These are phyloP conservation scores for Eutrigla gurnardus DNA, from an alignment of 2,797 vertebrate genomes.

Conservation along the genomic window DNA sequence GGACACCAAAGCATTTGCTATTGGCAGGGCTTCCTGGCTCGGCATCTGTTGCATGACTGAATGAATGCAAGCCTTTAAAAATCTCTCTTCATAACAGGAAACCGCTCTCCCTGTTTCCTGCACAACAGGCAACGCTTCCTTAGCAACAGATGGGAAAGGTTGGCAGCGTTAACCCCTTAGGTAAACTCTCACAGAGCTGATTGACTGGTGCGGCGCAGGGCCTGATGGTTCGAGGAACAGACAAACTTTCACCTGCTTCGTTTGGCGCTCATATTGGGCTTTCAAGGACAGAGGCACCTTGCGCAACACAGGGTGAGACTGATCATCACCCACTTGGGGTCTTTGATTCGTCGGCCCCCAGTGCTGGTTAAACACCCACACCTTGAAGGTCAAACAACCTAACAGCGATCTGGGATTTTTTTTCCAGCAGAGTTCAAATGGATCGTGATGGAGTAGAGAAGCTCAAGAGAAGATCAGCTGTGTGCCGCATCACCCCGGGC, in stretches of 20 bases:
- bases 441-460: conserved; percentile 56
- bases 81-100: conserved; percentile 99
- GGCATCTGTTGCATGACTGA: conserved; percentile 90
- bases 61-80: conserved; percentile 92
- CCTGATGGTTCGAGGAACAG: conserved; percentile 56
- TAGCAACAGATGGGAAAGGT: conserved; percentile 93
- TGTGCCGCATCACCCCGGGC: conserved; percentile 53
- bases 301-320: conserved; percentile 60
- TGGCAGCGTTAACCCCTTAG: conserved; percentile 88
- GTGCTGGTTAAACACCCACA: conserved; percentile 67
- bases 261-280: conserved; percentile 41
- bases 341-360: conserved; percentile 76
- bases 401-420: conserved; percentile 55
- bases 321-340: conserved; percentile 59
- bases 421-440: conserved; percentile 47
- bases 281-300: conserved; percentile 80
- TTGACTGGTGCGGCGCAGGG: conserved; percentile 55
- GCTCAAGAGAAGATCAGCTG: conserved; percentile 62
- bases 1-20: conserved; percentile 79
- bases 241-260: conserved; percentile 54
- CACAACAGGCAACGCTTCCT: conserved; percentile 94
- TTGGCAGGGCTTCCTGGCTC: conserved; percentile 88
- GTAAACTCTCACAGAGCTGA: conserved; percentile 59
- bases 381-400: conserved; percentile 78
- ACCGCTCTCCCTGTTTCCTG: conserved; percentile 97